Base-by-base conservation (phyloP, 2,888 invertebrate species). In the Geotrupes spiniger region DNA sequence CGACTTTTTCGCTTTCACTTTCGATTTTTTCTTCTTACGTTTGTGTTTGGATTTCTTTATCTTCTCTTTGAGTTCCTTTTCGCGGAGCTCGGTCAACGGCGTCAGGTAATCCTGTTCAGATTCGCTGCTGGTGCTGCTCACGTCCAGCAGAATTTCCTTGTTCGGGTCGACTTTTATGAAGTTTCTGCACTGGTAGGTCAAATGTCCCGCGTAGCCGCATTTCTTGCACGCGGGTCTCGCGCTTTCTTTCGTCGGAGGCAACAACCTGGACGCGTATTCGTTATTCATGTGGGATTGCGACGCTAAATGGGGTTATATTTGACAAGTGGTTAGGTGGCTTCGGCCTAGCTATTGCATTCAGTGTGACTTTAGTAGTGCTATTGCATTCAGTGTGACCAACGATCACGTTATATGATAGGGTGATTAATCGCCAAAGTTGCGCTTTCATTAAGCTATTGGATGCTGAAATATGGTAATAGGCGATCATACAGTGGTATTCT, bases 161-260 rank as follows among this genome's bases (percentile, higher is more conserved):
- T 91, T 87, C 0, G 95, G 94, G 67, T 96, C 93, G 16, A 94
- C 84, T 80, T 94, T 92, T 47, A 95, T 84, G 71, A 96, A 95
- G 73, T 97, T 97, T 61, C 95, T 78, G 67, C 96, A 97, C 70
- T 97, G 96, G 72, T 89, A 96, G 9, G 97, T 96, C 62, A 97
- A 78, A 72, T 97, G 96, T 1, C 96, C 96, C 52, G 92, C 90
- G 74, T 95, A 95, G 58, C 96, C 95, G 77, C 95, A 96, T 74
- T 93, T 94, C 70, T 90, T 92, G 70, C 95, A 95, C 0, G 94
- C 91, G 12, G 92, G 87, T 36, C 92, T 77, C n/a, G 84, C 76
- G 60, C 86, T 88, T 69, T 90, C 89, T 55, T 86, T 87, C 66
- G 77, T 77, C 12, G 71, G 71, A 1, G 80, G 80, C 36, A 80